Evolutionary conservation across 2,113 vertebrate species (phyloP), one percentile per base, ranked within the genome.

Genomic region (Poicephalus gulielmi): DNA sequence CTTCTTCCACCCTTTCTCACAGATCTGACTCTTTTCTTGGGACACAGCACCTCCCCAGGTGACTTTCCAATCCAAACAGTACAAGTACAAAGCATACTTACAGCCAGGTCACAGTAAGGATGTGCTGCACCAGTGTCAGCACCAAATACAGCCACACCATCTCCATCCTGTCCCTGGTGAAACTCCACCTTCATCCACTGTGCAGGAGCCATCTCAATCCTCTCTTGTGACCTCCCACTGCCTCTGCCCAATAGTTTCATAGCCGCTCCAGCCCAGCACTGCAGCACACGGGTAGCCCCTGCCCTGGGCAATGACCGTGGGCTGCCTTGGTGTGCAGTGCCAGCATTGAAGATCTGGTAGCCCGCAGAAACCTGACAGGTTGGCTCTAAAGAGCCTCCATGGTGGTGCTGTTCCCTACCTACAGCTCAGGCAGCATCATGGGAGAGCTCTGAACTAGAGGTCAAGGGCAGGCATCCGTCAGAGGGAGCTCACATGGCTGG

Each of bases 81-180:
- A 33, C 13, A 59, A 83, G 41, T 4, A 19, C 60, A 86, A 59
- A 78, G 28, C 20, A 39, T 64, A 63, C 70, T 96, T 70, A 88
- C 90, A 96, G 82, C 78, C 94, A 96, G 55, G 71, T 78, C 81
- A 92, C 1, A 0, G 86, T 84, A 59, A 78, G 2, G 2, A 39
- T 0, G 0, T 43, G 60, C 49, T 63, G 86, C 71, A 13, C 0
- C 0, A 46, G 81, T 70, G 78, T 55, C 75, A 91, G 44, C 50
- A 64, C 25, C 52, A 19, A 0, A 0, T 59, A 76, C 59, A 94
- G 74, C 63, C 82, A 64, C 47, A 92, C 11, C 55, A 71, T 50
- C 67, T 91, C 82, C 92, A 86, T 93, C 82, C 59, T 43, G 11
- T 74, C 57, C 9, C 0, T 4, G 1, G 68, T 23, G 85, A 70